phyloP scores from a whole-genome alignment of 2,797 vertebrate species.

The Borostomias antarcticus region DNA sequence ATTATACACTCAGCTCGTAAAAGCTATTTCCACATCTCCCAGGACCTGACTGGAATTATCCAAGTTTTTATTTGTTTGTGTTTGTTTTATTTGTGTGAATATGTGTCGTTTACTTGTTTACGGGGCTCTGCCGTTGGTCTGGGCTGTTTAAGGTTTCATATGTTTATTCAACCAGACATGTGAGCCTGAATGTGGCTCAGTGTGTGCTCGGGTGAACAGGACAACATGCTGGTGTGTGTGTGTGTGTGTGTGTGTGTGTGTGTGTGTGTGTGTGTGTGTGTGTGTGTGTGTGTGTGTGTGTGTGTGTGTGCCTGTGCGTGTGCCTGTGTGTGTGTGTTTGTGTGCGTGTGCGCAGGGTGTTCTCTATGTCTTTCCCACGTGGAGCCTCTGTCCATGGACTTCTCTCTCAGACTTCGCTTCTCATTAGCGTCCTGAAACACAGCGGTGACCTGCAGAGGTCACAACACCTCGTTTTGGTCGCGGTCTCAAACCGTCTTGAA shows the following conservation, averaged over 20 bases:
- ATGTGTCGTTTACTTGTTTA: constrained; percentile 67
- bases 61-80: constrained; percentile 64
- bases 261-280: background rate
- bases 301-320: background rate
- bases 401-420: constrained; percentile 41
- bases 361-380: background rate
- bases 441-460: constrained; percentile 60
- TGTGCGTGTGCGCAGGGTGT: constrained; percentile 1
- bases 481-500: constrained; percentile 57
- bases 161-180: constrained; percentile 35
- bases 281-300: no score
- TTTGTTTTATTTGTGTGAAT: constrained; percentile 74
- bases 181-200: no score
- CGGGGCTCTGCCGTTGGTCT: constrained; percentile 37
- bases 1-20: constrained; percentile 67
- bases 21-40: constrained; percentile 73
- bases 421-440: constrained; percentile 50
- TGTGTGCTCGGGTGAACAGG: no score
- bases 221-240: background rate
- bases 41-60: constrained; percentile 63
- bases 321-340: background rate
- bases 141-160: constrained; percentile 50
- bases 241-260: background rate
- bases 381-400: constrained; percentile 8
- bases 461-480: constrained; percentile 59